phyloP scores from a whole-genome alignment of 1,140 invertebrate genomes.

The Trichonephila clavipes region DNA sequence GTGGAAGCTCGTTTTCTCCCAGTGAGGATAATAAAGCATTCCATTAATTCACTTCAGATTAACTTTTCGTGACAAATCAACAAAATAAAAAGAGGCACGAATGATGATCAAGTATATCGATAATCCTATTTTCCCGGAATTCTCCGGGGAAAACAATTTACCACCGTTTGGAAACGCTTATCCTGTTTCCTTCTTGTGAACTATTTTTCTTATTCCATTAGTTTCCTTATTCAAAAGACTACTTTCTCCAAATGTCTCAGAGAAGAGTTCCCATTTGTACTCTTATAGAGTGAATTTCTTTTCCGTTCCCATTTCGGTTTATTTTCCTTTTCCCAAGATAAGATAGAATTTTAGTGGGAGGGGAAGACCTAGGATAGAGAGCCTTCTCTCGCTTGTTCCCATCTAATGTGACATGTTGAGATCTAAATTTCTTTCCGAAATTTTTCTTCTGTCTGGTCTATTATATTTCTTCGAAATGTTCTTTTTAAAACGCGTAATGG shows the following conservation, averaged over 20 bases:
- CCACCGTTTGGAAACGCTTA: slow-evolving; percentile 21
- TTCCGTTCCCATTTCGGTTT: background rate
- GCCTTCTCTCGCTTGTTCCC: background rate
- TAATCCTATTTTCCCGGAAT: background rate
- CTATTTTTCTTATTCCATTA: slow-evolving; percentile 27
- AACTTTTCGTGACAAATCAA: slow-evolving; percentile 22
- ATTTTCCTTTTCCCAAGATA: background rate
- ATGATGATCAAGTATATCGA: slow-evolving; percentile 12
- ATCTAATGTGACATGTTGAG: background rate
- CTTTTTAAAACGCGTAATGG: background rate
- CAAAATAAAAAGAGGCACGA: background rate
- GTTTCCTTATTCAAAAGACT: slow-evolving; percentile 26
- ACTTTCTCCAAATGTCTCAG: slow-evolving; percentile 3
- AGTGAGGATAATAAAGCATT: background rate
- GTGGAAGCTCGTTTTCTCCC: background rate
- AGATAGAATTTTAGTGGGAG: background rate
- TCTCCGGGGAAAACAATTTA: slow-evolving; percentile 9
- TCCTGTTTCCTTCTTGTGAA: slow-evolving; percentile 17
- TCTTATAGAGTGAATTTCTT: slow-evolving; percentile 17
- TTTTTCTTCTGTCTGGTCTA: background rate
- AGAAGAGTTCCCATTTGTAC: slow-evolving; percentile 26
- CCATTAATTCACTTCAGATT: slow-evolving; percentile 2
- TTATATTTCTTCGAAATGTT: background rate
- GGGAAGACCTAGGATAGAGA: background rate
- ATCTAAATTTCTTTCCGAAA: background rate